Evolutionary conservation across 1,140 invertebrate species (phyloP), one percentile per base, ranked within the genome.

Genomic region (Halictus rubicundus): DNA sequence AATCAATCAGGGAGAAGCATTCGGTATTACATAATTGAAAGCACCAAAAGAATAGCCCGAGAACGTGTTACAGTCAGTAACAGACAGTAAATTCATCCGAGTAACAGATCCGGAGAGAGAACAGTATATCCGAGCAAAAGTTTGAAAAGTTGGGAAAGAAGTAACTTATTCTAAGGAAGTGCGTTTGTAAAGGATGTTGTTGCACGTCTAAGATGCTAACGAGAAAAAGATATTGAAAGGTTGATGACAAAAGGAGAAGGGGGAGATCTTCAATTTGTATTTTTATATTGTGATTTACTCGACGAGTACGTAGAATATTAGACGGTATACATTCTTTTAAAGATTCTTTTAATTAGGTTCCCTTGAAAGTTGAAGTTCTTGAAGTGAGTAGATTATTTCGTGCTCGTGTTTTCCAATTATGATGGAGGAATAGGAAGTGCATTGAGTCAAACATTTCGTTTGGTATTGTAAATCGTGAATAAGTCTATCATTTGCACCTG

Each of bases 251-350:
- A 49, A 78, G 59, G 21, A 78, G 69, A 70, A 63, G 66, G 68
- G 66, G 80, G 78, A 86, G 52, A 85, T 54, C 79, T 86, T 85
- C 71, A 66, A 89, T 90, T 91, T 91, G 89, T 91, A 92, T 91
- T 92, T 92, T 92, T 92, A 88, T 91, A 92, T 89, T 86, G 76
- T 81, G 83, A 88, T 88, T 83, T 78, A 85, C 68, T 82, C 61
- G 66, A 82, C 68, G 64, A 78, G 68, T 90, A 87, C 74, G 74
- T 88, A 87, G 71, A 80, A 84, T 78, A 83, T 75, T 81, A 80
- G 78, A 72, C 75, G 54, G 69, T 70, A 72, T 78, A 69, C 72
- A 52, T 82, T 82, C 68, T 71, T 81, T 81, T 81, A 52, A 84
- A 65, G 65, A 73, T 75, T 42, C n/a, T 46, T 72, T 82, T 72